Evolutionary conservation across 2,797 vertebrate genomes (phyloP).

Genomic region (Ctenopoma kingsleyae): DNA sequence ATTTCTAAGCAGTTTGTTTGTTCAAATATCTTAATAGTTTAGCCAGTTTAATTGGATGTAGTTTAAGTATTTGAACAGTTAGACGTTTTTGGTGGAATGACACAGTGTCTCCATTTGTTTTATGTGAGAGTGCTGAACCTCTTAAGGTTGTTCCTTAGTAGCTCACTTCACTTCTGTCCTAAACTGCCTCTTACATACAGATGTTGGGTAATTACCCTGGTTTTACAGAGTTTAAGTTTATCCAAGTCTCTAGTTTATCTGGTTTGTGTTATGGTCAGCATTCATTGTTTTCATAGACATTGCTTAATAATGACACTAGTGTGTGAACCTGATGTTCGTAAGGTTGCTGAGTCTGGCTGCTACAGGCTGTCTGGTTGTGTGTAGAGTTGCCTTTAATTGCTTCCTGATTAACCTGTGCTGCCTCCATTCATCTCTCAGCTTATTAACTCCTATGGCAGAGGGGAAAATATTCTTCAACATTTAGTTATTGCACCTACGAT

Average conservation of each 20-base stretch:
- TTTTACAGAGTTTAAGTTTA: neutral
- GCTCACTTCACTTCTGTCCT: slow-evolving; percentile 7
- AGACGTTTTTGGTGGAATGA: neutral
- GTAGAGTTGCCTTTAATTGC: slow-evolving; percentile 18
- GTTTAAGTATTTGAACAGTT: slow-evolving; percentile 6
- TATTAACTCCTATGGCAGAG: neutral
- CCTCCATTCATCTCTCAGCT: neutral
- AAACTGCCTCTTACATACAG: slow-evolving; percentile 1
- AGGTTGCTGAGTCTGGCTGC: slow-evolving; percentile 14
- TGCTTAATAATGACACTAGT: slow-evolving; percentile 3
- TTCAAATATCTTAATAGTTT: slow-evolving; percentile 6
- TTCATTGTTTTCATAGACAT: neutral
- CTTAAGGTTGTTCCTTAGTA: neutral
- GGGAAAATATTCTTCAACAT: neutral
- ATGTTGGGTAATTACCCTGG: slow-evolving; percentile 6
- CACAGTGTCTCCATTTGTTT: slow-evolving; percentile 13
- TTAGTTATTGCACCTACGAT: neutral
- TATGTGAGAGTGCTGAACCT: neutral
- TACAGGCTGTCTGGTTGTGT: slow-evolving; percentile 19
- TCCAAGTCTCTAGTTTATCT: neutral
- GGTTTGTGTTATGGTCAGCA: neutral
- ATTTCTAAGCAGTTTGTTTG: neutral
- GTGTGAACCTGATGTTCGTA: slow-evolving; percentile 12
- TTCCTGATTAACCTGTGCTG: slow-evolving; percentile 46
- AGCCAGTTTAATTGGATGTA: slow-evolving; percentile 11